Percentiles rank a stretch among this genome's conserved stretches.
These are phyloP conservation scores for Trachelus stipa DNA, from an alignment of 2,888 invertebrate genomes.

Conservation along the genomic window DNA sequence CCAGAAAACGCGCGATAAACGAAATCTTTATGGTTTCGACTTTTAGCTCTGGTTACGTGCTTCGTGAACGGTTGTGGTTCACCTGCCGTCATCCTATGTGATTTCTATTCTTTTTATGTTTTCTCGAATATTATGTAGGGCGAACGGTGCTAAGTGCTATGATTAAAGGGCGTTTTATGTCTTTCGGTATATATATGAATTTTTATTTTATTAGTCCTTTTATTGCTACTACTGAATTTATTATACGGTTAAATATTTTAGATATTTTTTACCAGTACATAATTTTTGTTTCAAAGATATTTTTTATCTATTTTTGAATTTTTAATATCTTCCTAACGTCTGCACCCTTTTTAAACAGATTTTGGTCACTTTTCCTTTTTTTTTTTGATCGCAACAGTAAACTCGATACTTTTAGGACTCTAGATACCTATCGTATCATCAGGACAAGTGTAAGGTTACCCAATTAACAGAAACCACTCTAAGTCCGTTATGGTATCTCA, in stretches of 20 bases:
- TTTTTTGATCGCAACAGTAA: background rate
- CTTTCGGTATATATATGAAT: constrained; percentile 3
- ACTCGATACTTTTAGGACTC: background rate
- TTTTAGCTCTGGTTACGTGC: constrained; percentile 29
- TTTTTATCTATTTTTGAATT: background rate
- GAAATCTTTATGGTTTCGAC: constrained; percentile 45
- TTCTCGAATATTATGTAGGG: constrained; percentile 18
- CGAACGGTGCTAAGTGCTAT: constrained; percentile 44
- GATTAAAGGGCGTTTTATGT: constrained; percentile 43
- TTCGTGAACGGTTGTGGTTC: constrained; percentile 13
- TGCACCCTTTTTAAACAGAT: background rate
- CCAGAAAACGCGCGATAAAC: constrained; percentile 51
- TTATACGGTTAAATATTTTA: background rate
- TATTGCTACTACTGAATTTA: background rate
- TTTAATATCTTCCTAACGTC: background rate
- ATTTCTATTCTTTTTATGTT: constrained; percentile 11
- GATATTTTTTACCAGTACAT: background rate
- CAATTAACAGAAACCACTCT: constrained; percentile 7
- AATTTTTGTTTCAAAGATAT: background rate
- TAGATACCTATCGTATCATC: background rate
- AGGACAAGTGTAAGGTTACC: constrained; percentile 15
- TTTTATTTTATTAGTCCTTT: background rate
- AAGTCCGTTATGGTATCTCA: background rate
- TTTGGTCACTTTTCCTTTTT: background rate
- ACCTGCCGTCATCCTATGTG: constrained; percentile 34